Base-by-base conservation (phyloP, 2,113 vertebrate species). In the Leptobrachium ailaonicum region DNA sequence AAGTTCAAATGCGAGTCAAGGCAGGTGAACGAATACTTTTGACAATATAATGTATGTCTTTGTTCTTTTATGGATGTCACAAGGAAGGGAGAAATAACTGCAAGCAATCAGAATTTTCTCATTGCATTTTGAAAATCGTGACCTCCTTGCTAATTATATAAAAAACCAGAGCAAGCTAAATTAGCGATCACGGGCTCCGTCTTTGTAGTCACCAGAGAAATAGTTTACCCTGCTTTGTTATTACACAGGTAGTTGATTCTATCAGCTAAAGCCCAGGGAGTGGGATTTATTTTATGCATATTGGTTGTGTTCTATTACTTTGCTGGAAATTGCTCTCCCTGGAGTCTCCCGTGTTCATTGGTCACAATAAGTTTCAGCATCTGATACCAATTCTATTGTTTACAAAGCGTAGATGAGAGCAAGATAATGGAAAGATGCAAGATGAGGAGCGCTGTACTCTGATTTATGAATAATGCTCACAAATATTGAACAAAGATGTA, bases 221-320 rank as follows among this genome's bases (percentile, higher is more conserved):
- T 84, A 66, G 74, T 85, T 83, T 66, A 76, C 86, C 80, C 82
- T 80, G 85, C 88, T 88, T 88, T 83, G 82, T 91, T 92, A 91
- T 92, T 90, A 93, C 89, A 92, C 88, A 93, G 90, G 87, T 91
- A 91, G 90, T 92, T 93, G 90, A 86, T 88, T 92, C 87, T 86
- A 47, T 88, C 89, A 88, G 85, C 85, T 85, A 77, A 88, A 88
- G 85, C 88, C 88, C 80, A 82, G 83, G 73, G 82, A 84, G 87
- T 86, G 83, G n/a, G 85, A 89, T 93, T 90, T 92, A 88, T 88
- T 91, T 92, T 92, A 93, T 93, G 92, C 90, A 92, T 91, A 93
- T 90, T 91, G 89, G 73, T 85, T 91, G 86, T 89, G 84, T 92
- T 94, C 89, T 90, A 89, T 93, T 92, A 91, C 84, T 88, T 88